These are phyloP conservation scores for Macropis europaea DNA, from an alignment of 2,888 invertebrate species.

Conservation along the genomic window DNA sequence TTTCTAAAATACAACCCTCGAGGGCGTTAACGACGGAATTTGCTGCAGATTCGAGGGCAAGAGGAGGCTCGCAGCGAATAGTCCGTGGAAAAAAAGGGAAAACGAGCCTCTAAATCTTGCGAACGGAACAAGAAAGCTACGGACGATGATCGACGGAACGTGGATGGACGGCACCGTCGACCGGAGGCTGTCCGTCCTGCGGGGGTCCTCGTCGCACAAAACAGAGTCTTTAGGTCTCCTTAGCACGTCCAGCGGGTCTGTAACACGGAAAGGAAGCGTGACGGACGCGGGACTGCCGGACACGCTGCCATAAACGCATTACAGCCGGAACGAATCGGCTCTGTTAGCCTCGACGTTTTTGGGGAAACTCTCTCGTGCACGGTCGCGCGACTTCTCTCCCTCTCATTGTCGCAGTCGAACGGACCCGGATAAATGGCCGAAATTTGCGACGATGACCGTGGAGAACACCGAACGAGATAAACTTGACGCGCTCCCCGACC, in stretches of 20 bases:
- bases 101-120: background rate
- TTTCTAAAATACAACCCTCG: no score
- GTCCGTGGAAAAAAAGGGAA: background rate
- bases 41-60: no score
- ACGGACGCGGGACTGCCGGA: conserved; percentile 57
- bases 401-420: conserved; percentile 43
- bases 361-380: conserved; percentile 60
- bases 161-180: conserved; percentile 6
- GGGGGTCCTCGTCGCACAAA: conserved; percentile 61
- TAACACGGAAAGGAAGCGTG: conserved; percentile 65
- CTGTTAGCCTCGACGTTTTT: conserved; percentile 68
- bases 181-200: conserved; percentile 24
- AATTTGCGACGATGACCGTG: conserved; percentile 61
- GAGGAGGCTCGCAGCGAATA: no score
- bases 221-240: conserved; percentile 73
- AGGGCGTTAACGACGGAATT: no score
- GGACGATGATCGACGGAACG: conserved; percentile 52
- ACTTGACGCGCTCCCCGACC: conserved; percentile 27
- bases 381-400: conserved; percentile 63
- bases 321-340: conserved; percentile 75
- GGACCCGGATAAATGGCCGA: conserved; percentile 45
- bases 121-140: background rate
- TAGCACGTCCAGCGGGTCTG: conserved; percentile 63
- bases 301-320: conserved; percentile 74
- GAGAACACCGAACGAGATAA: conserved; percentile 26